A percentile compares a stretch with the other conserved stretches of the same genome.
These are phyloP conservation scores for Riparia riparia DNA, from an alignment of 2,113 vertebrate species.

Conservation along the genomic window DNA sequence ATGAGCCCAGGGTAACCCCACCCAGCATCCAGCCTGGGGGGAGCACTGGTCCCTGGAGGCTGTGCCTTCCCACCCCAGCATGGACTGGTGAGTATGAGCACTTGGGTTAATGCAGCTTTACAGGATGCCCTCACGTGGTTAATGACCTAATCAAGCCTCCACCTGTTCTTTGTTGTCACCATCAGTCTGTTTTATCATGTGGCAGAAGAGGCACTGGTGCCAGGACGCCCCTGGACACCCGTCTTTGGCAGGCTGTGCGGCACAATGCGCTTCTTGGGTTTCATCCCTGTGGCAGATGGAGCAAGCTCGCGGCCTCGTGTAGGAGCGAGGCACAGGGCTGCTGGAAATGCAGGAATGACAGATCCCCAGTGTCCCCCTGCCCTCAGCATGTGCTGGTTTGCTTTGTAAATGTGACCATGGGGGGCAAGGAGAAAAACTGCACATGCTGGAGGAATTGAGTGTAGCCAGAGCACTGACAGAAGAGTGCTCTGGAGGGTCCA, in stretches of 20 bases:
- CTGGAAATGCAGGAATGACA: not conserved
- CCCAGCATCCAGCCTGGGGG: not conserved
- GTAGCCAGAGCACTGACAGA: not conserved
- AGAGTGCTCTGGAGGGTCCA: not conserved
- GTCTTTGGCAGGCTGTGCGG: conserved; percentile 4
- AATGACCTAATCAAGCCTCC: conserved; percentile 34
- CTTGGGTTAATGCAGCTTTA: not conserved
- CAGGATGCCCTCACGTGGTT: not conserved
- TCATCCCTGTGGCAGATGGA: not conserved
- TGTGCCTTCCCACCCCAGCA: not conserved
- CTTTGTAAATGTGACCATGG: not conserved
- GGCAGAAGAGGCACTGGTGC: not conserved
- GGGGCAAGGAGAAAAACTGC: not conserved
- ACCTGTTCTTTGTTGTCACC: conserved; percentile 59
- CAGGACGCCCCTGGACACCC: not conserved
- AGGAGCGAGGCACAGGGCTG: not conserved
- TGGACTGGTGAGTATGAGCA: not conserved
- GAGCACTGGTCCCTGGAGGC: not conserved
- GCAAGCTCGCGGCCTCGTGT: not conserved
- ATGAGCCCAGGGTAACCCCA: not conserved
- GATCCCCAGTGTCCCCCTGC: not conserved
- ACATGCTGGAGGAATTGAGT: rapidly evolving
- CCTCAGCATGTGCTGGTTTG: not conserved
- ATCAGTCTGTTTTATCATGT: not conserved
- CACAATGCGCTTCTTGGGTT: conserved; percentile 35